These are phyloP conservation scores for Plagiodera versicolora DNA, from an alignment of 2,888 invertebrate genomes.

Conservation along the genomic window DNA sequence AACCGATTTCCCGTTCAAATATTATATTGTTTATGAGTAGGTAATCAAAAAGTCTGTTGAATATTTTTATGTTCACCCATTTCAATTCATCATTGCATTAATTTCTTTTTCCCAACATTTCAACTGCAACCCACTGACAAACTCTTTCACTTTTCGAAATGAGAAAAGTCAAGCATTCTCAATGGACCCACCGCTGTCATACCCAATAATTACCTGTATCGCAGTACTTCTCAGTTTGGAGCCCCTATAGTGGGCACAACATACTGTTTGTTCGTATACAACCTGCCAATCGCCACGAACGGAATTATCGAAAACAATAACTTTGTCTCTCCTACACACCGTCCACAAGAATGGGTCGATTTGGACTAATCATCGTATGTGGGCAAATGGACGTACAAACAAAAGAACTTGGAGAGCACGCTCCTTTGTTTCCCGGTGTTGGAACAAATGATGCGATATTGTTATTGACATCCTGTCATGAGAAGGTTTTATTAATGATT, in stretches of 20 bases:
- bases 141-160: no score
- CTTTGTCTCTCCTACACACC: not conserved
- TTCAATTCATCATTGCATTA: no score
- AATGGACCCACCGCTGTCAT: no score
- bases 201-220: constrained; percentile 20
- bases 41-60: no score
- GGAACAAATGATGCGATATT: not conserved
- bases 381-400: not conserved
- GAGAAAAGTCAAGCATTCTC: no score
- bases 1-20: no score
- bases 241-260: constrained; percentile 16
- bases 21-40: no score
- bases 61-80: no score
- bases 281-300: not conserved
- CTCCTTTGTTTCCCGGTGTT: not conserved
- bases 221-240: constrained; percentile 22
- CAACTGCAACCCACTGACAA: no score
- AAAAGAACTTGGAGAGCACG: not conserved
- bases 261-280: not conserved
- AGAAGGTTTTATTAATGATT: no score
- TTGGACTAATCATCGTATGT: not conserved
- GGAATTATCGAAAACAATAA: not conserved
- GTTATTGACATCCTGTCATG: no score
- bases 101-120: no score
- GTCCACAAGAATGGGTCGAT: not conserved